A percentile compares a stretch with the other conserved stretches of the same genome.
Evolutionary conservation across 64 coral and sea anemone species (phyloP).

Genomic region (Dendrophyllia cribrosa): DNA sequence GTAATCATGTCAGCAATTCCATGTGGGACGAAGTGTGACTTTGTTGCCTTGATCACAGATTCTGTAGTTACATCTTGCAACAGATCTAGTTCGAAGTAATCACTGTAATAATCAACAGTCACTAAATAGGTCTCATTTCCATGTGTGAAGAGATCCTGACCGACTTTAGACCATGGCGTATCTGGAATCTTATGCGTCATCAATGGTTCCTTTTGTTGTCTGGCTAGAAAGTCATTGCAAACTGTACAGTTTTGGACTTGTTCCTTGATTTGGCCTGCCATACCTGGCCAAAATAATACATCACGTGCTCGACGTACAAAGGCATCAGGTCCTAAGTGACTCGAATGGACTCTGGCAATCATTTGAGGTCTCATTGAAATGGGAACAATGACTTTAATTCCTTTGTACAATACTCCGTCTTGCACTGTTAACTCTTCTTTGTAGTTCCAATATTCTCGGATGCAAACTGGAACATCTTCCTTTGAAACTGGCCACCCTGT

Average conservation of each 20-base stretch:
- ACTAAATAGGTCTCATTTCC: not conserved
- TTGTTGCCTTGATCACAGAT: slow-evolving; percentile 16
- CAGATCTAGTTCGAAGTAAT: slow-evolving; percentile 33
- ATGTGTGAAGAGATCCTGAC: not conserved
- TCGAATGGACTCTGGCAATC: slow-evolving; percentile 46
- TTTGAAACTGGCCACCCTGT: slow-evolving; percentile 61
- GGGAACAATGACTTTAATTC: slow-evolving; percentile 48
- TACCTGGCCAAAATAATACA: slow-evolving; percentile 31
- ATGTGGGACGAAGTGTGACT: not conserved
- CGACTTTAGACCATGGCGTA: not conserved
- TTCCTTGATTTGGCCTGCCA: slow-evolving; percentile 37
- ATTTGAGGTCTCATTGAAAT: slow-evolving; percentile 30
- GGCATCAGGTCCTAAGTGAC: slow-evolving; percentile 40
- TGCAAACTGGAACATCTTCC: slow-evolving; percentile 10
- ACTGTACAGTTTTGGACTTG: too few relatives aligned
- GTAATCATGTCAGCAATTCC: slow-evolving; percentile 37
- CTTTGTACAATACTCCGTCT: slow-evolving; percentile 58
- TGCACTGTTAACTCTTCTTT: slow-evolving; percentile 58
- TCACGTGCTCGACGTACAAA: slow-evolving; percentile 39
- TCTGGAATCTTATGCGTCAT: slow-evolving; percentile 39
- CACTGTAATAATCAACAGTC: slow-evolving; percentile 30
- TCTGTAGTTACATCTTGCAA: slow-evolving; percentile 5
- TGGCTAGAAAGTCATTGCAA: not conserved
- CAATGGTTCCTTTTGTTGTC: slow-evolving; percentile 51
- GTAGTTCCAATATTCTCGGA: slow-evolving; percentile 47